Conservation (phyloP, 2,113 vertebrate species). For the Brachyistius frenatus region DNA sequence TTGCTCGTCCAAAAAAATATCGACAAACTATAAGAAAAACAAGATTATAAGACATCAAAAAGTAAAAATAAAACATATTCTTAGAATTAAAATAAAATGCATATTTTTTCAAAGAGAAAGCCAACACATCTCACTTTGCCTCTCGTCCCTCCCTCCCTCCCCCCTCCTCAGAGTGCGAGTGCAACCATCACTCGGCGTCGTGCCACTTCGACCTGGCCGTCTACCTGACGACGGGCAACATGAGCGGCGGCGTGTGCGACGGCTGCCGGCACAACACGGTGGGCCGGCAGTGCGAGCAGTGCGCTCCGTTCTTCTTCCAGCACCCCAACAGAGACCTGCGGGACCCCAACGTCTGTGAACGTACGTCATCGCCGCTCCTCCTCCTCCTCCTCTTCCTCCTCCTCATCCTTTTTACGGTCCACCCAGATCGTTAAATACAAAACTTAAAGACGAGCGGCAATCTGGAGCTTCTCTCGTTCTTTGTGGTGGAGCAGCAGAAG, state of each 20-base stretch:
- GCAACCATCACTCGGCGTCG: slow-evolving; percentile 89
- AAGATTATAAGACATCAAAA: too few relatives aligned
- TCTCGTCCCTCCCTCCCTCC: too few relatives aligned
- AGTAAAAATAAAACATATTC: background rate
- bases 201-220: slow-evolving; percentile 96
- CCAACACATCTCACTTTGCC: background rate
- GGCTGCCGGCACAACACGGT: slow-evolving; percentile 93
- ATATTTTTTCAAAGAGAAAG: too few relatives aligned
- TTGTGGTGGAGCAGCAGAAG: slow-evolving; percentile 53
- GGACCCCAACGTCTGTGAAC: slow-evolving; percentile 90
- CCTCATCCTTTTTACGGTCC: background rate
- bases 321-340: slow-evolving; percentile 91
- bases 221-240: slow-evolving; percentile 89
- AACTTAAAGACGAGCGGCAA: slow-evolving; percentile 24
- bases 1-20: too few relatives aligned
- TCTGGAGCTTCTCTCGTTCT: slow-evolving; percentile 42
- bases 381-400: background rate
- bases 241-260: slow-evolving; percentile 93
- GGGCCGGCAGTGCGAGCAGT: slow-evolving; percentile 92
- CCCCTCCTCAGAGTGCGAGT: slow-evolving; percentile 89
- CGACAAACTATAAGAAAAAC: too few relatives aligned
- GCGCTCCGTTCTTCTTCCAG: slow-evolving; percentile 93
- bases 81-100: too few relatives aligned
- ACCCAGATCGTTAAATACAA: too few relatives aligned
- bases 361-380: slow-evolving; percentile 80